Conservation (phyloP, 2,888 invertebrate genomes). For the Cinara cedri region DNA sequence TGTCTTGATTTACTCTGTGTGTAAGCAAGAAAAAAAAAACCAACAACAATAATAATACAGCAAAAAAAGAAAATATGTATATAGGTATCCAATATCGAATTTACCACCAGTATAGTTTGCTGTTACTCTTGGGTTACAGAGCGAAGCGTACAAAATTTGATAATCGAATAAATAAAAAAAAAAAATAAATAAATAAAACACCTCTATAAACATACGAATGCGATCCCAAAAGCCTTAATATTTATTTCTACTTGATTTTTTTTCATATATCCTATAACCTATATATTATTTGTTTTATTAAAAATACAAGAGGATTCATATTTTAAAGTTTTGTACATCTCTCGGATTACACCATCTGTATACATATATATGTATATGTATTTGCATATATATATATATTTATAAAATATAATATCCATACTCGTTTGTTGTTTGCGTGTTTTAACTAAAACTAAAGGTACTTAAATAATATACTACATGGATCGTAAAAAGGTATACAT, state of each 20-base stretch:
- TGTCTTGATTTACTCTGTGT: conserved; percentile 2
- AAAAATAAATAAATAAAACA: conserved; percentile 49
- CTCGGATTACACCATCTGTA: conserved; percentile 45
- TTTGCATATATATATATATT: background rate
- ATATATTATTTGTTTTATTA: background rate
- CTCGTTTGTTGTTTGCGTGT: too few species aligned
- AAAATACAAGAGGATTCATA: conserved; percentile 3
- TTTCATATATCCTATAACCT: background rate
- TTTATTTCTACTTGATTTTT: background rate
- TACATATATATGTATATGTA: background rate
- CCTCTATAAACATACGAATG: conserved; percentile 22
- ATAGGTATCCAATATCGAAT: background rate
- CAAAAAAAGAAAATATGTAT: background rate
- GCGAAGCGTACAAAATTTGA: conserved; percentile 33
- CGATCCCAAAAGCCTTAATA: conserved; percentile 18
- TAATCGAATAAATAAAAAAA: conserved; percentile 43
- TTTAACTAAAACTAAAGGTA: too few species aligned
- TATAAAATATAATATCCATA: too few species aligned
- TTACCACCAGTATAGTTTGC: background rate
- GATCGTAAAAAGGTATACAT: too few species aligned
- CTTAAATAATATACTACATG: too few species aligned
- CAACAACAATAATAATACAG: conserved; percentile 12
- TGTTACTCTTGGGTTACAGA: conserved; percentile 23
- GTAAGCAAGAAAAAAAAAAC: conserved; percentile 4
- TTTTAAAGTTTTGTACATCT: conserved; percentile 14